Conservation (phyloP, 2,797 vertebrate species). For the Brotula barbata region DNA sequence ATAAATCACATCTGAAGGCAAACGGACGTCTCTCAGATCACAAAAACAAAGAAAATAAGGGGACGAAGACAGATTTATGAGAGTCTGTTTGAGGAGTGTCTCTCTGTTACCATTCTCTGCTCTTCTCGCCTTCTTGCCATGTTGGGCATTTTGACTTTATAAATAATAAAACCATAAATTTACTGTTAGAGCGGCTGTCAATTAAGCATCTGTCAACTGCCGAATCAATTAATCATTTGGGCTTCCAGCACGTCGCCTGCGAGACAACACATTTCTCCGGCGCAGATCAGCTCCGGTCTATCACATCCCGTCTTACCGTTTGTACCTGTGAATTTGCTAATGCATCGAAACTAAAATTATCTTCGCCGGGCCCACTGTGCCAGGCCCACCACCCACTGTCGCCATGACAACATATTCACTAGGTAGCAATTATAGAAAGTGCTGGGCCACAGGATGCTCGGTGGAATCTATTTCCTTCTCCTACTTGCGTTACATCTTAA, state of each 20-base stretch:
- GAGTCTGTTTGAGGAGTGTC: slow-evolving; percentile 13
- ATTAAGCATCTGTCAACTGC: no score
- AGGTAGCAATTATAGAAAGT: slow-evolving; percentile 62
- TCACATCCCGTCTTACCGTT: slow-evolving; percentile 39
- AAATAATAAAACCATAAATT: background rate
- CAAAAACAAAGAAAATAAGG: background rate
- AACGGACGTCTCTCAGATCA: slow-evolving; percentile 18
- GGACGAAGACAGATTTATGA: background rate
- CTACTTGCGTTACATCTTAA: slow-evolving; percentile 4
- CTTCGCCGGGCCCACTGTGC: slow-evolving; percentile 53
- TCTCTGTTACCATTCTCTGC: slow-evolving; percentile 13
- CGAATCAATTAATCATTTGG: no score
- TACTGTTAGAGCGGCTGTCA: background rate
- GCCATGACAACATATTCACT: slow-evolving; percentile 71
- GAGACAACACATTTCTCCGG: background rate
- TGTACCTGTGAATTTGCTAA: slow-evolving; percentile 60
- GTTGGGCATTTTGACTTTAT: no score
- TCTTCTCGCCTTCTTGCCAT: no score
- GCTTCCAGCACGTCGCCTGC: slow-evolving; percentile 1
- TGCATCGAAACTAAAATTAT: slow-evolving; percentile 65
- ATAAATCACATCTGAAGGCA: no score
- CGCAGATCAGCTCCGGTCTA: slow-evolving; percentile 16
- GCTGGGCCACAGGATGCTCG: slow-evolving; percentile 45
- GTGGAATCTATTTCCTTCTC: slow-evolving; percentile 38
- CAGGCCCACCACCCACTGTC: slow-evolving; percentile 51